Base-by-base conservation (phyloP, 2,888 invertebrate species). In the Caenorhabditis sp. region DNA sequence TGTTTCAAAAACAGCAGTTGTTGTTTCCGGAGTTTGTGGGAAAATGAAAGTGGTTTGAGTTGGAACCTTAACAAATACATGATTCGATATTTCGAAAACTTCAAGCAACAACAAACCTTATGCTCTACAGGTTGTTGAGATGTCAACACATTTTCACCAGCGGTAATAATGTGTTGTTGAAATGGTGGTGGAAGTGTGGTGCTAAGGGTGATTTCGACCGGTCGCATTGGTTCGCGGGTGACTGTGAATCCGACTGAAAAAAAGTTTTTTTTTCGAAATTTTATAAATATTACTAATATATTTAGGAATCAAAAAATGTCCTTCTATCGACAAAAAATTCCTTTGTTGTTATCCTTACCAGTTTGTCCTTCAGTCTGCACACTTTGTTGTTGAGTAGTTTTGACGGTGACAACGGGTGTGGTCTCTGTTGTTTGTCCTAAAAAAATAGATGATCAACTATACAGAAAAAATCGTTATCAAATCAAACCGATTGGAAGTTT, bases 1-100 rank as follows among this genome's bases (percentile, higher is more conserved):
- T 54, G 66, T 38, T 14, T 43, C 43, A 43, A 43, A 43, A 0
- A 21, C 25, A 7, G 53, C 49, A 0, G 66, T 63, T 7, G 73
- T 65, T 1, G 72, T 77, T 59, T 77, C 72, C 1, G 72, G 72
- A 2, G 77, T 75, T 49, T 77, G 75, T 21, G 79, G 79, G 75
- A 79, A 75, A 31, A 77, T 66, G 59, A 79, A 79, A 2, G 79
- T 77, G 17, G 77, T 67, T 63, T 54, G 59, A 10, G 73, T 68
- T 36, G 63, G 71, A 1, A 57, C 20, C 36, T 26, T n/a, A n/a
- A n/a, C n/a, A n/a, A n/a, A n/a, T n/a, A n/a, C n/a, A 36, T 36
- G 10, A 8, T 50, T 50, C 4, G 8, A 20, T 10, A 10, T 50
- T 50, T 50, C 50, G 5, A 50, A 50, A 50, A 10, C 50, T 50